Base-by-base conservation (phyloP, 2,888 invertebrate species). In the Campopleginae sp. region DNA sequence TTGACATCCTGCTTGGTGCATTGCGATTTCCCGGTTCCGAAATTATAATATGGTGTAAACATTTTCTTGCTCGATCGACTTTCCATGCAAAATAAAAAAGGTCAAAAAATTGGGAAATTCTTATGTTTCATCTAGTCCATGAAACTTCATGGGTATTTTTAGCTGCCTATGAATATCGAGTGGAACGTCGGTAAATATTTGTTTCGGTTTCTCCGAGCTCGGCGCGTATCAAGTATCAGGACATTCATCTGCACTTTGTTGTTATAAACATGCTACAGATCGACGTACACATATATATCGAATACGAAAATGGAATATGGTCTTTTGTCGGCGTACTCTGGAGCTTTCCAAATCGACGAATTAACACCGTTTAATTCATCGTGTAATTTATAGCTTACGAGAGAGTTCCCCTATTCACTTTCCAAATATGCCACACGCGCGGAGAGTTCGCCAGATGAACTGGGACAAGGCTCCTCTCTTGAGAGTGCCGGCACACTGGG, bases 301-400 rank as follows among this genome's bases (percentile, higher is more conserved):
- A 44, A 66, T 78, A 68, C 54, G 33, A 70, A 78, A 58, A 83
- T 68, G 72, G 78, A 66, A 46, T 61, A 63, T 23, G 12, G n/a
- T 68, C 68, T 74, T 79, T 79, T 84, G 84, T 80, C 80, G 76
- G 80, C 76, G 46, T n/a, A 58, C 46, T 84, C 58, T 31, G 71
- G 46, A 48, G 65, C 76, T 80, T 66, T 80, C 65, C 80, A 77
- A 80, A 84, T 80, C 66, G 80, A 80, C 76, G 80, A 84, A 84
- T 84, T 80, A 84, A 84, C 84, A 44, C 80, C 65, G 76, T 77
- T 84, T 84, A 76, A 84, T 80, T 76, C 63, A 77, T 71, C 80
- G 71, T 63, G 72, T 76, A 78, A 84, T 77, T 76, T 71, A 84
- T 76, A 65, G 71, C 71, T 19, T 23, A n/a, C 51, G 46, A 58